phyloP scores from a whole-genome alignment of 2,888 invertebrate species.

The Phyto melanocephala region DNA sequence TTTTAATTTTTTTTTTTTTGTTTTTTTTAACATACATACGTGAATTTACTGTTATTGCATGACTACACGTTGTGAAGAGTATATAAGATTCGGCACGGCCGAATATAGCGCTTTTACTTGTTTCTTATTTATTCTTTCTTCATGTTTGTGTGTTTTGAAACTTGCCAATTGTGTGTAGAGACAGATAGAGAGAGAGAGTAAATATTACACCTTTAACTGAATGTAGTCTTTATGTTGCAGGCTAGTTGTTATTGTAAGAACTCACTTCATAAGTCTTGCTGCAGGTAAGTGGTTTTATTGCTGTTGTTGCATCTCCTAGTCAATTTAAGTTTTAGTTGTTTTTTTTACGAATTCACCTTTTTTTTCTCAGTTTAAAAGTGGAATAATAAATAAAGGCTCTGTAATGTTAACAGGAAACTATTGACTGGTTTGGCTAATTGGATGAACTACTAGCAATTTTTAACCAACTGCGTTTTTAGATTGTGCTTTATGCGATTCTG shows the following conservation, averaged over 20 bases:
- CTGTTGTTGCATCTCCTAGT: constrained; percentile 41
- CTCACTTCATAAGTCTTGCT: constrained; percentile 11
- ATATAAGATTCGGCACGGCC: too few species aligned
- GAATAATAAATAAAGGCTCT: constrained; percentile 62
- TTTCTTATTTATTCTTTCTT: too few species aligned
- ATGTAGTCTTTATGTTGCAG: constrained; percentile 13
- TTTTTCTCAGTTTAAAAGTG: neutral
- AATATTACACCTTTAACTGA: constrained; percentile 53
- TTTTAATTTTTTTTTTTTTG: too few species aligned
- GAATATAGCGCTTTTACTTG: too few species aligned
- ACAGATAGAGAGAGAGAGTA: too few species aligned
- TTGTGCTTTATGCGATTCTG: neutral
- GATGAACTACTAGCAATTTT: constrained; percentile 63
- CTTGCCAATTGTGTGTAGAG: neutral
- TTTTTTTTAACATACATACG: too few species aligned
- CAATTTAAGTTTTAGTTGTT: constrained; percentile 30
- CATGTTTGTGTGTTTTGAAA: neutral
- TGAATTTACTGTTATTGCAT: too few species aligned
- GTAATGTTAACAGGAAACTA: constrained; percentile 63
- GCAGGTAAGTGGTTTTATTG: neutral
- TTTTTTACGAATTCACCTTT: neutral
- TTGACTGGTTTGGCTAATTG: constrained; percentile 65
- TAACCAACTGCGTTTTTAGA: constrained; percentile 41
- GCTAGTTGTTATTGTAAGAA: neutral
- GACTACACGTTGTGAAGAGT: too few species aligned